Evolutionary conservation across 2,888 invertebrate species (phyloP).

Genomic region (Formica aserva): DNA sequence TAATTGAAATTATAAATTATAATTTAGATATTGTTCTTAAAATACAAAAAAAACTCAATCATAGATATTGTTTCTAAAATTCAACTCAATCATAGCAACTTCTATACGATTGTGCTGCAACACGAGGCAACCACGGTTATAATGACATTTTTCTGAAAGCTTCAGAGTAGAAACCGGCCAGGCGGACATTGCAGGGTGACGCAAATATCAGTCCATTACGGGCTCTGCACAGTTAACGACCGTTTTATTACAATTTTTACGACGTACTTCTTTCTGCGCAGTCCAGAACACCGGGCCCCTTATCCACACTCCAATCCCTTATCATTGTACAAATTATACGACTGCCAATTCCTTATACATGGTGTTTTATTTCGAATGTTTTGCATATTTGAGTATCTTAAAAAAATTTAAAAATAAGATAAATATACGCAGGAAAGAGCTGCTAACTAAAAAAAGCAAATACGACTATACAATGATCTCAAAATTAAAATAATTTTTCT

Average conservation of each 20-base stretch:
- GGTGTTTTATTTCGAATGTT: not conserved
- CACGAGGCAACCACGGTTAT: not conserved
- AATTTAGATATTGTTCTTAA: not conserved
- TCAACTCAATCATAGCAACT: not conserved
- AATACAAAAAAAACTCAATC: not conserved
- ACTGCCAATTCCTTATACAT: constrained; percentile 21
- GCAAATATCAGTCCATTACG: constrained; percentile 53
- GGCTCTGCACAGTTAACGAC: constrained; percentile 44
- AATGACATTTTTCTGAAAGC: constrained; percentile 36
- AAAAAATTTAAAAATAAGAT: not conserved
- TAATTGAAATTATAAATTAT: not conserved
- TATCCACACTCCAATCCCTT: not conserved
- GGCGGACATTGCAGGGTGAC: not conserved
- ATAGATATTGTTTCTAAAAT: not conserved
- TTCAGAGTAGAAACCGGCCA: not conserved
- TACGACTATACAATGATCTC: too few relatives aligned
- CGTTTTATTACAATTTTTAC: constrained; percentile 59
- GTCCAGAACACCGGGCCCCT: constrained; percentile 26
- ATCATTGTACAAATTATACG: constrained; percentile 31
- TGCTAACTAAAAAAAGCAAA: not conserved
- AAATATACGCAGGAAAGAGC: not conserved
- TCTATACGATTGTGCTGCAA: not conserved
- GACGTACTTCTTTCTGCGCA: constrained; percentile 36
- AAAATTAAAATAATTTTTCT: not conserved
- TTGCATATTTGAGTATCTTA: not conserved